Base-by-base conservation (phyloP, 2,113 vertebrate genomes). In the Cricetomys ansorgei region DNA sequence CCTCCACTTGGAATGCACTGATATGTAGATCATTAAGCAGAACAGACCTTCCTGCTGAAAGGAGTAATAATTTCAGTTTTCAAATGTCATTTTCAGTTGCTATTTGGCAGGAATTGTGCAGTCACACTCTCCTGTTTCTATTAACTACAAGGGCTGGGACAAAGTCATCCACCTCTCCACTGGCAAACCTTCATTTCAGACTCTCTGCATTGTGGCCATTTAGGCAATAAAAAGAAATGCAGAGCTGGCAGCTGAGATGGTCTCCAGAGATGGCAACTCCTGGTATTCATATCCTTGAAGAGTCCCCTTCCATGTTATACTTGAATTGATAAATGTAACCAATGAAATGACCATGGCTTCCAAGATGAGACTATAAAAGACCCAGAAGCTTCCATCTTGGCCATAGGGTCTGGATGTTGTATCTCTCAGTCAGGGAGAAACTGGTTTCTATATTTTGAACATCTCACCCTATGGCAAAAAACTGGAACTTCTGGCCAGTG, bases 1-100 rank as follows among this genome's bases (percentile, higher is more conserved):
- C 73, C n/a, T 84, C 77, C 59, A 0, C 91, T 79, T 69, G 81
- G 89, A 94, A 89, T 43, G 57, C 53, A 55, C 62, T 6, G n/a
- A 50, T 88, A 84, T 5, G 73, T 88, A 92, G 92, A 94, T 92
- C 93, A 96, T 92, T 94, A 90, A 96, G 89, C 94, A 77, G 75
- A 91, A 43, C 92, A 96, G 87, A 70, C 76, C 90, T 97, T 92
- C 72, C 59, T 81, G 0, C 72, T n/a, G 85, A 92, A 89, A 95
- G 76, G 67, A 93, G 80, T 23, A 59, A 81, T 94, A 45, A 94
- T 79, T 92, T 86, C 67, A 64, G 70, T 83, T 91, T 95, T 72
- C 55, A 92, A 94, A 89, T 94, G 92, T 94, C 93, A 94, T 94
- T 97, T 95, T 90, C 90, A 73, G 92, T 95, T 97, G 90, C 85